Evolutionary conservation across 2,888 invertebrate genomes (phyloP), one percentile per base, ranked within the genome.

Genomic region (Strigamia crassipes): DNA sequence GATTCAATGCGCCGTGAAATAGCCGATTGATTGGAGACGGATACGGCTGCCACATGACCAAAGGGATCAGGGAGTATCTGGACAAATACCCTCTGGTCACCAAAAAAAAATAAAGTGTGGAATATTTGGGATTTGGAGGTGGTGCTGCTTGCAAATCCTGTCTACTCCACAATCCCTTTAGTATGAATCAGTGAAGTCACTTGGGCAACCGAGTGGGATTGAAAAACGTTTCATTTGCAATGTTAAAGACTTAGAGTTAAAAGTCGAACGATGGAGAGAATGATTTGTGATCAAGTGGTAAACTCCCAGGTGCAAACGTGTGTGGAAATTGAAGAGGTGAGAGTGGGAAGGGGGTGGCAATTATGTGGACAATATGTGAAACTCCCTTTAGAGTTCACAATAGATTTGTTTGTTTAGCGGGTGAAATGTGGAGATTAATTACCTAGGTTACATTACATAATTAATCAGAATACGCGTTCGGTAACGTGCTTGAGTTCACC

Each of bases 11-110:
- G 73, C 73, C 73, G 73, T 73, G 73, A 73, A 73, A 73, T 31
- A 73, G 73, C 73, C 73, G 73, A 73, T 73, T 73, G 73, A 73
- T 73, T 73, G 73, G 73, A 73, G 73, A 31, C 73, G 73, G 73
- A 73, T 73, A 73, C 73, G 73, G 73, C 31, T 23, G 31, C 73
- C 73, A 73, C 27, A 73, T 73, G 73, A 27, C 73, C 15, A 73
- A 31, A 31, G 73, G 73, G 31, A 73, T 73, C 73, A 73, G 23
- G 73, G 27, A 27, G 73, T 73, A 73, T 73, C 31, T 73, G 73
- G 73, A 73, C 73, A 73, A 73, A 73, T 73, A 73, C 31, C 73
- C 73, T 73, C 31, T 31, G 73, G 73, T 73, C 73, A 27, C 31
- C 31, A n/a, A 73, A 23, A 23, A n/a, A 27, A 73, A 73, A 27